A percentile compares a stretch with the other conserved stretches of the same genome.
Conservation (phyloP, 2,797 vertebrate genomes). For the Melanotaenia nigrans region DNA sequence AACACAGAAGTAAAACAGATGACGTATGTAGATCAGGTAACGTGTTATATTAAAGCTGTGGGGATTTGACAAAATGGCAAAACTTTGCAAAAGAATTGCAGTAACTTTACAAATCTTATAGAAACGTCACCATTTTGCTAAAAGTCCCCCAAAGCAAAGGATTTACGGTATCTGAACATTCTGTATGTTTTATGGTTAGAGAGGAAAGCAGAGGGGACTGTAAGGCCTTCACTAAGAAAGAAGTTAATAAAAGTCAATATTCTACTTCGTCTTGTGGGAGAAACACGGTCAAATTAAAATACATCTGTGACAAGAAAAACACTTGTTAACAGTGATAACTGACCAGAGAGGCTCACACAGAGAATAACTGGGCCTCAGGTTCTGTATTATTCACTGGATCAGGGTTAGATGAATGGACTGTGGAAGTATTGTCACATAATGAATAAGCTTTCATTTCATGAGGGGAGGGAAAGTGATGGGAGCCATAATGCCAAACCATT, state of each 20-base stretch:
- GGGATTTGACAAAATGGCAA: no score
- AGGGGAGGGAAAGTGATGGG: slow-evolving; percentile 35
- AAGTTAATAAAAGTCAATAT: slow-evolving; percentile 18
- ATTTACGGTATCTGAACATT: not conserved
- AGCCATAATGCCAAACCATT: slow-evolving; percentile 52
- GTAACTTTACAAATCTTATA: no score
- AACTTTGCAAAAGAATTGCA: no score
- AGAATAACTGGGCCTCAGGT: slow-evolving; percentile 51
- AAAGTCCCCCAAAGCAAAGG: no score
- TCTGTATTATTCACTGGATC: slow-evolving; percentile 57
- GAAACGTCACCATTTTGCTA: no score
- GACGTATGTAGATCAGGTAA: no score
- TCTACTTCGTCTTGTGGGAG: slow-evolving; percentile 20
- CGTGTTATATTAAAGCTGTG: no score
- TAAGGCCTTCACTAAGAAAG: slow-evolving; percentile 17
- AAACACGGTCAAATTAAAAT: slow-evolving; percentile 29
- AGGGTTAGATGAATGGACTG: slow-evolving; percentile 56
- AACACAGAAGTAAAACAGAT: no score
- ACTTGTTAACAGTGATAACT: slow-evolving; percentile 49
- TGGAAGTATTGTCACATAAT: slow-evolving; percentile 60
- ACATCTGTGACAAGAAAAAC: not conserved
- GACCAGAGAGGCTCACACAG: slow-evolving; percentile 34
- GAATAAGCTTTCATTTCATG: slow-evolving; percentile 60
- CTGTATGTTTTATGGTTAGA: not conserved
- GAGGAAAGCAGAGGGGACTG: slow-evolving; percentile 2